A percentile compares a stretch with the other conserved stretches of the same genome.
phyloP scores from a whole-genome alignment of 2,888 invertebrate genomes.

The Ophion ellenae region DNA sequence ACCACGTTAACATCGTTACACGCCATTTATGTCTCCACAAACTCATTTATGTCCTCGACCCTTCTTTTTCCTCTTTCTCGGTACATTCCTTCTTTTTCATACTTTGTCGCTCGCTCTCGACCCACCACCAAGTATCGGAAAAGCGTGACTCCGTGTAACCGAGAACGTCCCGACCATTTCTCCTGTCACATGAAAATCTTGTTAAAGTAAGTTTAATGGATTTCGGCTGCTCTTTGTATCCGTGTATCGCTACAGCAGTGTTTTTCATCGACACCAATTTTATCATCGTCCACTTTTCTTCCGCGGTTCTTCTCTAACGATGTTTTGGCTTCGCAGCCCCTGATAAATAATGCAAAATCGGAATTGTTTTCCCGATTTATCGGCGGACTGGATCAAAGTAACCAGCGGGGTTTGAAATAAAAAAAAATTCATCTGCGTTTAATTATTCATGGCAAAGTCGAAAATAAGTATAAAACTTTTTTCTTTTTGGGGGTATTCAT shows the following conservation, averaged over 20 bases:
- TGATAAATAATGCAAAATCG: no score
- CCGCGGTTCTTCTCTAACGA: background rate
- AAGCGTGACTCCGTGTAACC: slow-evolving; percentile 63
- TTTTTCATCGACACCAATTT: slow-evolving; percentile 57
- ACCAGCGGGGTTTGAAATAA: no score
- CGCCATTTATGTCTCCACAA: slow-evolving; percentile 55
- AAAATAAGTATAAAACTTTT: no score
- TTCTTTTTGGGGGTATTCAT: no score
- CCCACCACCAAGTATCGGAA: slow-evolving; percentile 57
- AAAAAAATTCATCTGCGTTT: no score
- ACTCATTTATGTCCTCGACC: slow-evolving; percentile 4
- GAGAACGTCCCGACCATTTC: slow-evolving; percentile 55
- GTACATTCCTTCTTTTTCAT: slow-evolving; percentile 19
- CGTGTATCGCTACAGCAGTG: slow-evolving; percentile 39
- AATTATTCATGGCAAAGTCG: no score
- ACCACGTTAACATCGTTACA: slow-evolving; percentile 58
- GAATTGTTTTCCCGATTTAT: no score
- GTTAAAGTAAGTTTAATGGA: slow-evolving; percentile 70
- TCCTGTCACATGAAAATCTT: slow-evolving; percentile 65
- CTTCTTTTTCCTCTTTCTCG: background rate
- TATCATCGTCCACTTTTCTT: slow-evolving; percentile 5
- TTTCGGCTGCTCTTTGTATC: slow-evolving; percentile 55
- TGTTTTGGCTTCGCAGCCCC: background rate
- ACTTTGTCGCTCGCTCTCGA: slow-evolving; percentile 32
- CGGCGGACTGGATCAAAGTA: no score